These are phyloP conservation scores for Nasonia vitripennis DNA, from an alignment of 1,140 invertebrate species.

Conservation along the genomic window DNA sequence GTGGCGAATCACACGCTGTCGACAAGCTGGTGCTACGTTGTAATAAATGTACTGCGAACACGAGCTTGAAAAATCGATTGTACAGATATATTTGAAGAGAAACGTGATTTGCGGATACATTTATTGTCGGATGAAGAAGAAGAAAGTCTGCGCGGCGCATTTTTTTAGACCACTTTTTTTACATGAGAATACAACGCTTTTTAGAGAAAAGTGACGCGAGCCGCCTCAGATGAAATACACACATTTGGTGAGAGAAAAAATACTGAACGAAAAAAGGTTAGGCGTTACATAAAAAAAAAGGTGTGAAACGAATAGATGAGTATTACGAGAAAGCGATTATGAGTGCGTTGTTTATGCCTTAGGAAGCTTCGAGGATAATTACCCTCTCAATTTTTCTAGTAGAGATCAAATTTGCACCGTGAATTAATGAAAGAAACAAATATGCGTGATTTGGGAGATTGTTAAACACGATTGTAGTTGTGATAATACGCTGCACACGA, in stretches of 20 bases:
- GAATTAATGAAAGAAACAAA: constrained; percentile 8
- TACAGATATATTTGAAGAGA: neutral
- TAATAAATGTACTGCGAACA: constrained; percentile 6
- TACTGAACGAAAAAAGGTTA: neutral
- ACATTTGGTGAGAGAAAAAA: constrained; percentile 16
- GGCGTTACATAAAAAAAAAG: neutral
- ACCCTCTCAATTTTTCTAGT: neutral
- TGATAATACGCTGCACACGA: constrained; percentile 24
- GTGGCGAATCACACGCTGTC: constrained; percentile 7
- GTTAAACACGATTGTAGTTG: constrained; percentile 29
- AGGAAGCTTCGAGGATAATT: constrained; percentile 42
- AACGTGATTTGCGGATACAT: constrained; percentile 17
- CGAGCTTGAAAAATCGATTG: neutral
- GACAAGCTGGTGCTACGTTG: constrained; percentile 30
- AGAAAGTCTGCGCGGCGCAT: constrained; percentile 32
- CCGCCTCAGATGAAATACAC: constrained; percentile 20
- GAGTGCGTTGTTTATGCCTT: constrained; percentile 31
- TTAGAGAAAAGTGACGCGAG: constrained; percentile 18
- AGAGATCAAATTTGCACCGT: constrained; percentile 39
- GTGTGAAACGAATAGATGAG: neutral
- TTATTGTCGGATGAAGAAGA: neutral
- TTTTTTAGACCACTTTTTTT: constrained; percentile 46
- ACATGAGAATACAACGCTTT: constrained; percentile 27
- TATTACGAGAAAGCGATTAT: neutral
- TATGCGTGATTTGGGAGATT: constrained; percentile 37